Conservation (phyloP, 1,140 invertebrate species). For the Lordiphosa mommai region DNA sequence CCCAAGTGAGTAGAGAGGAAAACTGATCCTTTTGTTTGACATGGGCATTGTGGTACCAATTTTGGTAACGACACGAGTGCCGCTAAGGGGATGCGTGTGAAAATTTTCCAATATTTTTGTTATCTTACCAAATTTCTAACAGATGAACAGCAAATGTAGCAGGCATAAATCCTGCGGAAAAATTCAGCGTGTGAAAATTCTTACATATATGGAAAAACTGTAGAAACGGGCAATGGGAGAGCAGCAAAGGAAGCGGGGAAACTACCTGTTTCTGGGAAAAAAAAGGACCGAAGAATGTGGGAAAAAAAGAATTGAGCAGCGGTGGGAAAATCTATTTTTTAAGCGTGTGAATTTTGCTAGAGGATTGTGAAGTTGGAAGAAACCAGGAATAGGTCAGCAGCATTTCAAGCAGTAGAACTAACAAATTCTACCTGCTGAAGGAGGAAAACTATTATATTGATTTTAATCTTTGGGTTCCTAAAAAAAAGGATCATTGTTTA, state of each 20-base stretch:
- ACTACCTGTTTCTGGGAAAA: constrained; percentile 29
- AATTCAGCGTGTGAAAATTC: not conserved
- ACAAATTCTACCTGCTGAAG: constrained; percentile 13
- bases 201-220: no score
- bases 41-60: not conserved
- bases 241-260: no score
- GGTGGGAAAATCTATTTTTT: constrained; percentile 13
- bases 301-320: not conserved
- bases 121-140: constrained; percentile 7
- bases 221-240: no score
- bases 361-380: no score
- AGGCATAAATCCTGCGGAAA: not conserved
- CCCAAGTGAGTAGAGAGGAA: not conserved
- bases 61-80: not conserved
- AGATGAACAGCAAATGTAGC: constrained; percentile 18
- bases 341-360: constrained; percentile 26
- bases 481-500: constrained; percentile 3
- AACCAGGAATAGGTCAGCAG: constrained; percentile 18
- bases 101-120: constrained; percentile 7
- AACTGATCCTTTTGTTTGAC: constrained; percentile 14
- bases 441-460: constrained; percentile 5
- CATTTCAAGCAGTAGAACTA: not conserved
- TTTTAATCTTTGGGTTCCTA: constrained; percentile 21
- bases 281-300: not conserved
- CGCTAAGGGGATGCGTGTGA: constrained; percentile 16